phyloP scores from a whole-genome alignment of 2,797 vertebrate species.

The Cossypha heuglini region DNA sequence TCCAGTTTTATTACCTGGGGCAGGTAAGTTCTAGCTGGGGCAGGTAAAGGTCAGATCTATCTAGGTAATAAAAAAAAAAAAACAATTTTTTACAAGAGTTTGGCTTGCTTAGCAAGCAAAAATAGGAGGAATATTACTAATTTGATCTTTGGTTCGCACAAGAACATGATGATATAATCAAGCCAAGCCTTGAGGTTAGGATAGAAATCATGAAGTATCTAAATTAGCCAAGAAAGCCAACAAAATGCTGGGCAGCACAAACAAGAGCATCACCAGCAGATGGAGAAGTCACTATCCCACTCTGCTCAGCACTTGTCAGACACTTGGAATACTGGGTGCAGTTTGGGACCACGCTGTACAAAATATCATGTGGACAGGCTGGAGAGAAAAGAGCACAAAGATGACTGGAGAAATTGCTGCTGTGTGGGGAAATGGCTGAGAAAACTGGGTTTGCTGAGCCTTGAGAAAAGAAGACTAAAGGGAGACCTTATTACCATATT shows the following conservation, averaged over 20 bases:
- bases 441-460: background rate
- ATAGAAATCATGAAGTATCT: background rate
- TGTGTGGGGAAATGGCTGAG: background rate
- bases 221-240: background rate
- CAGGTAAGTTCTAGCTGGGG: background rate
- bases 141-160: background rate
- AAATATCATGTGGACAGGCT: background rate
- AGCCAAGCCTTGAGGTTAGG: background rate
- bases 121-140: background rate
- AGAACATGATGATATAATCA: background rate
- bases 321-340: background rate
- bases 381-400: background rate
- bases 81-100: background rate
- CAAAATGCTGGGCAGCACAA: background rate
- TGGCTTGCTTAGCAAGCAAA: background rate
- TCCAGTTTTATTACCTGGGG: background rate
- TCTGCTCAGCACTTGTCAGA: background rate
- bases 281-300: background rate
- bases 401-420: background rate
- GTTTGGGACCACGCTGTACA: fast-evolving
- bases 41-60: background rate
- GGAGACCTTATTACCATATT: background rate
- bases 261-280: background rate
- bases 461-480: background rate
- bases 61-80: background rate